Conservation (phyloP, 2,113 vertebrate species). For the Mustela lutreola region DNA sequence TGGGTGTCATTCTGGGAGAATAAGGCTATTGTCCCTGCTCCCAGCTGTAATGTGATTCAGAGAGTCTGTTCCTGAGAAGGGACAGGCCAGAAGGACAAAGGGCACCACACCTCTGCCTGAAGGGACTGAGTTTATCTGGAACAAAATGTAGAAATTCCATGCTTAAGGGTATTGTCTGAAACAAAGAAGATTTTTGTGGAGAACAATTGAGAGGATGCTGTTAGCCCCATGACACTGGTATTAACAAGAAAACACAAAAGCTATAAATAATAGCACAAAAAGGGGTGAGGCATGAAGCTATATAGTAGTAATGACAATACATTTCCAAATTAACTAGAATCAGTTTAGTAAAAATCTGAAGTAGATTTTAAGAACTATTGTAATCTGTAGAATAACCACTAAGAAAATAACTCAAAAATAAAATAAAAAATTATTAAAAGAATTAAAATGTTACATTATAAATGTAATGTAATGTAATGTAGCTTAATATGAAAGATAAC, state of each 20-base stretch:
- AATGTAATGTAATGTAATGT: background rate
- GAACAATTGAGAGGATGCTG: background rate
- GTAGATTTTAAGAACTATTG: background rate
- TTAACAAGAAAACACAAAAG: background rate
- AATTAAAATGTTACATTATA: background rate
- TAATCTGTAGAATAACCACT: background rate
- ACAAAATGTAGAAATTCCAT: background rate
- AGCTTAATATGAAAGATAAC: background rate
- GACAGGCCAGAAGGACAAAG: background rate
- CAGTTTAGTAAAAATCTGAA: background rate
- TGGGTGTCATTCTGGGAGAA: background rate
- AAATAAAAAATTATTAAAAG: background rate
- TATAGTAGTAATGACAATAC: background rate
- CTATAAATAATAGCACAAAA: background rate
- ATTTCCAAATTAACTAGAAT: background rate
- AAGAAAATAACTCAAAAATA: background rate
- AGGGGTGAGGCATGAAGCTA: background rate
- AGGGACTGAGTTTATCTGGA: background rate
- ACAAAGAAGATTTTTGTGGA: background rate
- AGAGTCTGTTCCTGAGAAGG: background rate
- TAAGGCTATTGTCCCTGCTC: background rate
- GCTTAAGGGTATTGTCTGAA: background rate
- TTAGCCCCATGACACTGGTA: background rate
- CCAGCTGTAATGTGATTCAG: background rate
- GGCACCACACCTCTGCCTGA: background rate